These are phyloP conservation scores for Dorcus hopei DNA, from an alignment of 2,888 invertebrate species.

Conservation along the genomic window DNA sequence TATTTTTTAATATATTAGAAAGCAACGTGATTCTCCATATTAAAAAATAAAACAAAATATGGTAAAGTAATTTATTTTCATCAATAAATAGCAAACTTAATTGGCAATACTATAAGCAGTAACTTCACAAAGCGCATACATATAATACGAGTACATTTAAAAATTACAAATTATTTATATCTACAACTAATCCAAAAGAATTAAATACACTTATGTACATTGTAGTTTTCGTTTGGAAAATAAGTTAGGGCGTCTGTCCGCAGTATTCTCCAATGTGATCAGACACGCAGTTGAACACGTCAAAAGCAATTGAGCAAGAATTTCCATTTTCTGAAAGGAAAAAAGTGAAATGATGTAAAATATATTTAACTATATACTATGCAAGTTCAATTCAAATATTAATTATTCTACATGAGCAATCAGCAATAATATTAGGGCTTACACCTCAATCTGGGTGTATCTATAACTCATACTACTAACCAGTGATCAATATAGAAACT, in stretches of 20 bases:
- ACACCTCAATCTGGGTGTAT: too few relatives aligned
- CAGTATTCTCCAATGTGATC: slow-evolving; percentile 74
- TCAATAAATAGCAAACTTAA: not conserved
- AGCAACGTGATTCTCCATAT: not conserved
- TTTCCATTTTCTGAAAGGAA: slow-evolving; percentile 62
- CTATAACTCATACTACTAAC: too few relatives aligned
- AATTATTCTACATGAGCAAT: too few relatives aligned
- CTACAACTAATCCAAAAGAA: not conserved
- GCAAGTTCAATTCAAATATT: too few relatives aligned
- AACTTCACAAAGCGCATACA: not conserved
- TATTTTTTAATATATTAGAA: too few relatives aligned
- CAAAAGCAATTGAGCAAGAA: slow-evolving; percentile 73
- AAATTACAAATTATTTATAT: not conserved
- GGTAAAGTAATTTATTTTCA: not conserved
- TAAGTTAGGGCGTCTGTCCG: slow-evolving; percentile 49
- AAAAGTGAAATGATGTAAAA: slow-evolving; percentile 3
- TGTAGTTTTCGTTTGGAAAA: not conserved
- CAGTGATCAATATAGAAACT: too few relatives aligned
- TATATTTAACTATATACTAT: too few relatives aligned
- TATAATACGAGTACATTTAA: not conserved
- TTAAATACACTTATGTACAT: not conserved
- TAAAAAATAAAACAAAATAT: not conserved
- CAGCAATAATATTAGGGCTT: too few relatives aligned
- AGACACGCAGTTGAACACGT: slow-evolving; percentile 76
- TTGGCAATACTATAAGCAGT: not conserved